phyloP scores from a whole-genome alignment of 2,888 invertebrate species.

The Parnassius orleans region DNA sequence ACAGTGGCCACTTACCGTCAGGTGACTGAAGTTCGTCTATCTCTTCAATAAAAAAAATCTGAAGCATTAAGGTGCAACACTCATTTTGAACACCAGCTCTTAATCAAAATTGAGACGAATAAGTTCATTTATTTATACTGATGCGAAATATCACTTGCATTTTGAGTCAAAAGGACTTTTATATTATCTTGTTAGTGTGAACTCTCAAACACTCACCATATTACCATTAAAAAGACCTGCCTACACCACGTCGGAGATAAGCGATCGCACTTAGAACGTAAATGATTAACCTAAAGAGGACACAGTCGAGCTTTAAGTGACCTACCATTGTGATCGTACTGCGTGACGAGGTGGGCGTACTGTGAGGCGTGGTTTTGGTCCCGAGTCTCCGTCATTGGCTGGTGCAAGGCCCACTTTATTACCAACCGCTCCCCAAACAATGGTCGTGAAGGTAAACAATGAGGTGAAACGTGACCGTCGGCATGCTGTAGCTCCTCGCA shows the following conservation, averaged over 20 bases:
- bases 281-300: constrained; percentile 10
- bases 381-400: constrained; percentile 35
- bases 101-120: background rate
- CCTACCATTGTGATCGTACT: constrained; percentile 10
- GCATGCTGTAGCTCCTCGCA: background rate
- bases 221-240: too few species aligned
- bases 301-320: too few species aligned
- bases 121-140: background rate
- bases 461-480: constrained; percentile 30
- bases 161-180: background rate
- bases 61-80: background rate
- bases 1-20: too few species aligned
- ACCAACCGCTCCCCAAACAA: constrained; percentile 33
- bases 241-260: too few species aligned
- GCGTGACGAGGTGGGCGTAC: constrained; percentile 28
- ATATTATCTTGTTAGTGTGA: too few species aligned
- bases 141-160: too few species aligned
- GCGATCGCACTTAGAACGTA: constrained; percentile 7
- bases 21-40: too few species aligned
- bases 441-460: constrained; percentile 47
- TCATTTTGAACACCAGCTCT: background rate
- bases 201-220: too few species aligned
- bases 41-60: background rate
- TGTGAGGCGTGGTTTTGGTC: constrained; percentile 35
- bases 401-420: constrained; percentile 23